Conservation (phyloP, 2,113 vertebrate genomes). For the Pycnonotus jocosus region DNA sequence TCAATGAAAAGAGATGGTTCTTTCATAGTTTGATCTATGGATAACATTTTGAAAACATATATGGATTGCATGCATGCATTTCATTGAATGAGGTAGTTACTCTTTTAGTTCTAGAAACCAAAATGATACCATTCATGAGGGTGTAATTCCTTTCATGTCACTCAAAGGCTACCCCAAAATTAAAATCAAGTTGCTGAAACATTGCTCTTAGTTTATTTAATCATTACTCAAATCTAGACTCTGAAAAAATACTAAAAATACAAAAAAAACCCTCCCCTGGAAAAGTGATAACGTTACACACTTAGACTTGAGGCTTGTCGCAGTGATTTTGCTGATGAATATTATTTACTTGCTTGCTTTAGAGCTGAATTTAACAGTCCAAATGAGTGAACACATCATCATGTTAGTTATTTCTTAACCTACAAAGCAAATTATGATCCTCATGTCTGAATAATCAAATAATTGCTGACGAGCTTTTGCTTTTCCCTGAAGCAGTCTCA, state of each 20-base stretch:
- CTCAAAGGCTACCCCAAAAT: not conserved
- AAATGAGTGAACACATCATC: not conserved
- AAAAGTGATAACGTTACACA: not conserved
- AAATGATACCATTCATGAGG: not conserved
- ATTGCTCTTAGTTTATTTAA: not conserved
- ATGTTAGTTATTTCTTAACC: not conserved
- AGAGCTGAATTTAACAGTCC: not conserved
- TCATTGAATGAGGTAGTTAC: not conserved
- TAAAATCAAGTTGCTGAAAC: not conserved
- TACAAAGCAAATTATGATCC: not conserved
- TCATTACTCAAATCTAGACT: not conserved
- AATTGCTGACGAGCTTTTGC: not conserved
- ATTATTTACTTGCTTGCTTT: not conserved
- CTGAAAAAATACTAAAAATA: not conserved
- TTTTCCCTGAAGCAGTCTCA: slow-evolving; percentile 12
- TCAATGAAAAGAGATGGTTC: not conserved
- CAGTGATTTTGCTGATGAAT: not conserved
- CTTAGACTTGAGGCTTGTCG: not conserved
- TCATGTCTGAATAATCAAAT: slow-evolving; percentile 23
- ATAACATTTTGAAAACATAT: not conserved
- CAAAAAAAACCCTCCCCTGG: too few species aligned
- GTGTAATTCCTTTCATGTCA: not conserved
- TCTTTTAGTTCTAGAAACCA: not conserved
- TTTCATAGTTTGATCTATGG: not conserved
- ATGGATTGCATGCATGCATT: not conserved